Conservation (phyloP, 1,140 invertebrate species). For the Drosophila kohkoa region DNA sequence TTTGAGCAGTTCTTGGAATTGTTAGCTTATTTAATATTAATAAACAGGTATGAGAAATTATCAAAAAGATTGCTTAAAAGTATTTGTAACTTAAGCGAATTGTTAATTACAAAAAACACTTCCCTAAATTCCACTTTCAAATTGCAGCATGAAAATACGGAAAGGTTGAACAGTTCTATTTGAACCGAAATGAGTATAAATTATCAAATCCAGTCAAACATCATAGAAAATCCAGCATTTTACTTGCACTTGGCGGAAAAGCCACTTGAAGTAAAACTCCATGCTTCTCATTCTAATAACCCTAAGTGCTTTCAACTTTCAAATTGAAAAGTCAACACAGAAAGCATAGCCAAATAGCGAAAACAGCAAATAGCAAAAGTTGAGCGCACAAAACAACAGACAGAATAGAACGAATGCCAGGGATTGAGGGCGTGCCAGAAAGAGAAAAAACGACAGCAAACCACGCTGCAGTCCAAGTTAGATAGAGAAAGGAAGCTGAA, state of each 20-base stretch:
- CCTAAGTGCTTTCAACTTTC: slow-evolving; percentile 81
- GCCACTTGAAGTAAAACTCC: slow-evolving; percentile 64
- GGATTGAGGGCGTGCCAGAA: slow-evolving; percentile 8
- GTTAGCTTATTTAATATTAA: too few species aligned
- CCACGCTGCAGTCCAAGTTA: neutral
- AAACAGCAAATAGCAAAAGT: slow-evolving; percentile 67
- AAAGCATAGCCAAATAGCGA: slow-evolving; percentile 76
- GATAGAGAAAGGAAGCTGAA: neutral
- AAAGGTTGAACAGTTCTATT: neutral
- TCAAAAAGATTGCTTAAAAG: too few species aligned
- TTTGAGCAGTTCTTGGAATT: too few species aligned
- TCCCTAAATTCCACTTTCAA: neutral
- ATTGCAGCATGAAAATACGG: neutral
- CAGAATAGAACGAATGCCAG: neutral
- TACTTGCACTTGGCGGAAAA: slow-evolving; percentile 38
- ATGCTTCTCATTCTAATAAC: slow-evolving; percentile 76
- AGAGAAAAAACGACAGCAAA: neutral
- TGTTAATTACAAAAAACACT: too few species aligned
- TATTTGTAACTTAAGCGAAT: too few species aligned
- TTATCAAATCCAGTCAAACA: slow-evolving; percentile 48
- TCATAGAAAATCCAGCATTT: slow-evolving; percentile 52
- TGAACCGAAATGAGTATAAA: slow-evolving; percentile 21
- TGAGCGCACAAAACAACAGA: slow-evolving; percentile 53
- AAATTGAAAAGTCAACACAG: slow-evolving; percentile 83
- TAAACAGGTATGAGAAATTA: too few species aligned